phyloP scores from a whole-genome alignment of 2,797 vertebrate species.

The Borostomias antarcticus region DNA sequence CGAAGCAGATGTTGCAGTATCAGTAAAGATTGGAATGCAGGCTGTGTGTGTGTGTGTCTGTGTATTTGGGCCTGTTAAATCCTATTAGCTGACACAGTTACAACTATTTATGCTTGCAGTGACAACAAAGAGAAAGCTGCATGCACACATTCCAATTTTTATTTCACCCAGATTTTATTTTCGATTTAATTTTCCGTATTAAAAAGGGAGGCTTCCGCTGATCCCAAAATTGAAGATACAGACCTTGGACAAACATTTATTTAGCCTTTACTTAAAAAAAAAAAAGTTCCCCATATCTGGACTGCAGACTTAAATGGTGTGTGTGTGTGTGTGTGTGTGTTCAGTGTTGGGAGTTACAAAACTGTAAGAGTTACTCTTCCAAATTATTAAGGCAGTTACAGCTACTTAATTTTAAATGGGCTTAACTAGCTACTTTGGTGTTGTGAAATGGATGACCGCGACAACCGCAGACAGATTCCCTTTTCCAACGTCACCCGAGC shows the following conservation, averaged over 20 bases:
- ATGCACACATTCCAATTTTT: background rate
- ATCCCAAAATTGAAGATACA: background rate
- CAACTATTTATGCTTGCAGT: constrained; percentile 12
- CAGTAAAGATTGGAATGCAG: background rate
- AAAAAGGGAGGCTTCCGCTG: background rate
- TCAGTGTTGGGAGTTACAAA: no score
- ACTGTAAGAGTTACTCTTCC: no score
- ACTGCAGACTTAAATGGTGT: background rate
- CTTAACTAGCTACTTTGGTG: no score
- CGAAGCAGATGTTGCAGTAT: background rate
- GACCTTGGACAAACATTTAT: background rate
- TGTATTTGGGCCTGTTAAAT: constrained; percentile 2
- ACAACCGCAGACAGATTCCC: no score
- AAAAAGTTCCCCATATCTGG: background rate
- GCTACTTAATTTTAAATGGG: no score
- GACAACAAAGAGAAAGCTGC: background rate
- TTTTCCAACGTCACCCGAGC: no score
- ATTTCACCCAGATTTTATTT: background rate
- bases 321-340: background rate
- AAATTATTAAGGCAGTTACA: no score
- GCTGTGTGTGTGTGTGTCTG: background rate
- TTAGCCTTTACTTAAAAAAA: background rate
- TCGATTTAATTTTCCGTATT: background rate
- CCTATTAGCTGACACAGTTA: constrained; percentile 11
- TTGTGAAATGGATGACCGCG: no score